phyloP scores from a whole-genome alignment of 2,113 vertebrate species.

The Pluvialis apricaria region DNA sequence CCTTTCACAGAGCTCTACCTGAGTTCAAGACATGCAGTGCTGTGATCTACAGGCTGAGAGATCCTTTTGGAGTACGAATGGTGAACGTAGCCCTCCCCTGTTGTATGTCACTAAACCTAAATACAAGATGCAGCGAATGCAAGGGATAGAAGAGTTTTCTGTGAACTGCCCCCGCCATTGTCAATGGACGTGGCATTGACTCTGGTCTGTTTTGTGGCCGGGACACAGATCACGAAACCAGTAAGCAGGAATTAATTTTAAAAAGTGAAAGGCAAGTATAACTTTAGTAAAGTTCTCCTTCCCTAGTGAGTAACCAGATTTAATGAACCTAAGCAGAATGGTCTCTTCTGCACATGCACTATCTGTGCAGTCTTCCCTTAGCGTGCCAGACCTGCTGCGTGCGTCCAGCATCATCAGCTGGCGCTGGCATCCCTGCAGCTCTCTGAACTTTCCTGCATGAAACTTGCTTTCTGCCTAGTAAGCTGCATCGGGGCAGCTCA shows the following conservation, averaged over 20 bases:
- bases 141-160: neutral
- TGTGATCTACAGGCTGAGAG: neutral
- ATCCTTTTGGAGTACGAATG: neutral
- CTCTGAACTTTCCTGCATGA: neutral
- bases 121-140: neutral
- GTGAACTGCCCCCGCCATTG: neutral
- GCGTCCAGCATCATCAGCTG: neutral
- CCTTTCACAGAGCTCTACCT: neutral
- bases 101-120: neutral
- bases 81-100: neutral
- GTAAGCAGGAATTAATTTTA: neutral
- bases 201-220: neutral
- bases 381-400: neutral
- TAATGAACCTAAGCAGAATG: neutral
- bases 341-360: neutral
- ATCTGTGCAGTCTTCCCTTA: neutral
- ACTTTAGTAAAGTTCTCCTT: neutral
- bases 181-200: neutral
- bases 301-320: neutral
- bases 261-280: neutral
- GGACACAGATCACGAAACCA: neutral
- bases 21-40: neutral
- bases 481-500: neutral
- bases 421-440: neutral
- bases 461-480: neutral